These are phyloP conservation scores for Macrophya alboannulata DNA, from an alignment of 2,888 invertebrate species.

Conservation along the genomic window DNA sequence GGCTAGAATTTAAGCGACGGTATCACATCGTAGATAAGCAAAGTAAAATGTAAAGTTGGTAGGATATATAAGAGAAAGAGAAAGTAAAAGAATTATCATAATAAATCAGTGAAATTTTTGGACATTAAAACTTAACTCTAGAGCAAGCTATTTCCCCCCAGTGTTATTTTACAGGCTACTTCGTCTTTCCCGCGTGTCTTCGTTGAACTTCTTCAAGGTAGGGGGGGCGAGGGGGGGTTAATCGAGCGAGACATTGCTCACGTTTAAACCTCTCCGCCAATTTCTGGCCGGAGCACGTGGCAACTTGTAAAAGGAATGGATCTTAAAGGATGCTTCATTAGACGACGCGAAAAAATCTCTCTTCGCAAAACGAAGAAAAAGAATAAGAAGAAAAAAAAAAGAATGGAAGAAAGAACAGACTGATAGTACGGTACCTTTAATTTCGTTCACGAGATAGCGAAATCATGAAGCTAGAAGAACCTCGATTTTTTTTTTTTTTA, in stretches of 20 bases:
- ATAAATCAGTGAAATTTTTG: slow-evolving; percentile 39
- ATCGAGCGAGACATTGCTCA: slow-evolving; percentile 67
- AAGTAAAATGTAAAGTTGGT: background rate
- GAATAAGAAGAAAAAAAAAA: background rate
- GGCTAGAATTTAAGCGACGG: background rate
- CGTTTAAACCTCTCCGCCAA: slow-evolving; percentile 54
- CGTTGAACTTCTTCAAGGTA: slow-evolving; percentile 57
- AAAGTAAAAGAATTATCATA: slow-evolving; percentile 8
- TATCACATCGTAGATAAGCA: background rate
- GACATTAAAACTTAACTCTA: slow-evolving; percentile 34
- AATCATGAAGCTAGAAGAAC: background rate
- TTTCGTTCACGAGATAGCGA: background rate
- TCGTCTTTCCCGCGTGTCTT: slow-evolving; percentile 9
- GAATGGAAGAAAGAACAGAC: background rate
- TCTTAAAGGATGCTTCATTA: slow-evolving; percentile 23
- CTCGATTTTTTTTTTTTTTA: background rate
- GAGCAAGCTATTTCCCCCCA: background rate
- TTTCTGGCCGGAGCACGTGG: slow-evolving; percentile 32
- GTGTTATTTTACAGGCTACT: slow-evolving; percentile 13
- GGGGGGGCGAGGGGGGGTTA: no score
- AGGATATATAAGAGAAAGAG: background rate
- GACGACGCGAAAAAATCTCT: background rate
- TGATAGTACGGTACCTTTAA: background rate
- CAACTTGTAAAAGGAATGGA: slow-evolving; percentile 18
- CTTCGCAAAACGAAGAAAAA: background rate